Base-by-base conservation (phyloP, 2,797 vertebrate species). In the Microctenopoma stevenorrisi region DNA sequence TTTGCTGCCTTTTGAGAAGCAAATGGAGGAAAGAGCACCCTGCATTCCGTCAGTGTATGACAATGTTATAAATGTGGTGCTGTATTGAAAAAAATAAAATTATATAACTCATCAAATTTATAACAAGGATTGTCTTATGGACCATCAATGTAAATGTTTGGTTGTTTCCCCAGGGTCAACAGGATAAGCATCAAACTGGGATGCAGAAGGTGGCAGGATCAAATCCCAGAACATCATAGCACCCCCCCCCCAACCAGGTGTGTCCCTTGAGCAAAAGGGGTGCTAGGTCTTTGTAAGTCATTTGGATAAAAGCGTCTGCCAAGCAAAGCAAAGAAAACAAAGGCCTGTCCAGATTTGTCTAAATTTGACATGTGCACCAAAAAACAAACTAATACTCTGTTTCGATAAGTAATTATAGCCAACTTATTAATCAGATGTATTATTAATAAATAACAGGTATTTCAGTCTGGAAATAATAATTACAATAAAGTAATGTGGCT, bases 331-430 rank as follows among this genome's bases (percentile, higher is more conserved):
- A 18, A 18, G 18, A 18, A 18, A 18, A 18, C 18, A 18, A 18
- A 18, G 18, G 18, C 18, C 18, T 18, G 18, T 18, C 18, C 18
- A 18, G 18, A 18, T 18, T 18, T 18, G 18, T 18, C 18, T 18
- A 18, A 18, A 18, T 18, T 18, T 18, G 18, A 18, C 30, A 5
- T 33, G 30, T 33, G 70, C 64, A 76, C 54, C 65, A 18, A 65
- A 59, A 74, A 67, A 77, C 55, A 76, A 44, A 6, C 6, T 9
- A 46, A n/a, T 3, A 9, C 38, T 57, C 25, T 26, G 46, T 85
- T 85, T 84, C 83, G 79, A 88, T 88, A 88, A 85, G 77, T 81
- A 85, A 92, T 91, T 92, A 82, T 86, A 79, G 64, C 49, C 43
- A 25, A 47, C 69, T 83, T 82, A 89, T 92, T 89, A 53, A 86